phyloP scores from a whole-genome alignment of 2,797 vertebrate genomes.

The Chloroceryle amazona region DNA sequence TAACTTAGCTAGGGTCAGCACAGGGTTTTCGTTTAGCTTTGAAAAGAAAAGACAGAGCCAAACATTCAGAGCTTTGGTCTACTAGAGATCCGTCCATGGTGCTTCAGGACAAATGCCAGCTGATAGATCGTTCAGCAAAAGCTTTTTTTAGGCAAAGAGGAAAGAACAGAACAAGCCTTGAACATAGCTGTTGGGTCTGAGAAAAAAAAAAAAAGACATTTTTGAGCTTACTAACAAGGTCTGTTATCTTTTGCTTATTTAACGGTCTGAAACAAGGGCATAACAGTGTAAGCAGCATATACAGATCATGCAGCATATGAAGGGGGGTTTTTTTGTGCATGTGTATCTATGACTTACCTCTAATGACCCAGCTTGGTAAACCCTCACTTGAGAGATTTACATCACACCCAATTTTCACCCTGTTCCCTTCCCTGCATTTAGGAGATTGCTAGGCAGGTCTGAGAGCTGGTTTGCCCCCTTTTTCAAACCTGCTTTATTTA shows the following conservation, averaged over 20 bases:
- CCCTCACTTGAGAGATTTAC: background rate
- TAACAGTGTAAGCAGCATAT: background rate
- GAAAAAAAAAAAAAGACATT: background rate
- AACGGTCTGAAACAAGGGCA: background rate
- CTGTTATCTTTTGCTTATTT: background rate
- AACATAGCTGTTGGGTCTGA: conserved; percentile 23
- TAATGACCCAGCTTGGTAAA: background rate
- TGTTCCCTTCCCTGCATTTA: background rate
- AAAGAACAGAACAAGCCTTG: conserved; percentile 37
- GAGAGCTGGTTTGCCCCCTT: background rate
- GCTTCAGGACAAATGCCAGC: background rate
- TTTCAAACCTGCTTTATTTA: conserved; percentile 19
- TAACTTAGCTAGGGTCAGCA: background rate
- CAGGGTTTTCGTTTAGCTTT: background rate
- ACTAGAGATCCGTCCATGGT: background rate
- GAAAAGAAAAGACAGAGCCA: background rate
- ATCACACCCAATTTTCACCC: background rate
- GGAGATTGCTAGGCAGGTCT: background rate
- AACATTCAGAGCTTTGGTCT: background rate
- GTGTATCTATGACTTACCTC: background rate
- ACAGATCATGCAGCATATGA: background rate
- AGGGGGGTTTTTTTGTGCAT: background rate
- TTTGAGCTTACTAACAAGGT: background rate
- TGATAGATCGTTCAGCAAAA: background rate
- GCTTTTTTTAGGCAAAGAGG: background rate